Percentiles rank a stretch among this genome's conserved stretches.
These are phyloP conservation scores for Chorisops tibialis DNA, from an alignment of 2,888 invertebrate genomes.

Conservation along the genomic window DNA sequence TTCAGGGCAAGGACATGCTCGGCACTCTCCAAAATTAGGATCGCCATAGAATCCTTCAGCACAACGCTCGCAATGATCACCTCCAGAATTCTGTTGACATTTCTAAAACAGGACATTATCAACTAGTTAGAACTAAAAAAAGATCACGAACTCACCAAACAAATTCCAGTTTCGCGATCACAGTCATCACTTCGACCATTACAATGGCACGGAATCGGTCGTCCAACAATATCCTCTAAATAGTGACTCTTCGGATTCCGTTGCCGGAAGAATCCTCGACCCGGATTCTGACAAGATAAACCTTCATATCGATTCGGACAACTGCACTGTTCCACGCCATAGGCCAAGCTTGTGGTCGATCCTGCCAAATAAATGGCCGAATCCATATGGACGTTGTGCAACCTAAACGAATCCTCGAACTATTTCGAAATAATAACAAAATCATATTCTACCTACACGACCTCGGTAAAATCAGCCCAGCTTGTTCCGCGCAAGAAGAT, in stretches of 20 bases:
- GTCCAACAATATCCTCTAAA: constrained; percentile 75
- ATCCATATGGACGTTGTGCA: constrained; percentile 78
- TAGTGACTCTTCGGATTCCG: constrained; percentile 59
- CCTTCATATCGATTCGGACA: constrained; percentile 80
- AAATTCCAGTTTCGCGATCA: constrained; percentile 79
- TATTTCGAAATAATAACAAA: constrained; percentile 9
- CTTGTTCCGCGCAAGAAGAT: constrained; percentile 73
- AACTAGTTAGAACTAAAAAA: not conserved
- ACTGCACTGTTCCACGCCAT: constrained; percentile 80
- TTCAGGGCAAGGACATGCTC: constrained; percentile 86
- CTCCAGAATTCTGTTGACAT: constrained; percentile 79
- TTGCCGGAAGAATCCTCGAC: constrained; percentile 76
- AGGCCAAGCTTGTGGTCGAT: constrained; percentile 65
- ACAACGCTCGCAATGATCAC: constrained; percentile 78
- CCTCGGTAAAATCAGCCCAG: constrained; percentile 59
- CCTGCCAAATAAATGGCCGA: constrained; percentile 69
- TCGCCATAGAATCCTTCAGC: constrained; percentile 84
- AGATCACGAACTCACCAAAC: constrained; percentile 61
- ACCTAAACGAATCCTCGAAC: constrained; percentile 46
- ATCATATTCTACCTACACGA: constrained; percentile 53
- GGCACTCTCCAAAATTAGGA: constrained; percentile 68
- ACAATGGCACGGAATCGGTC: constrained; percentile 77
- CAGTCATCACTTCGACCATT: constrained; percentile 74
- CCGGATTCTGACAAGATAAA: constrained; percentile 87
- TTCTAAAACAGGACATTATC: constrained; percentile 59